phyloP scores from a whole-genome alignment of 2,888 invertebrate genomes.

The Esperia sulphurella region DNA sequence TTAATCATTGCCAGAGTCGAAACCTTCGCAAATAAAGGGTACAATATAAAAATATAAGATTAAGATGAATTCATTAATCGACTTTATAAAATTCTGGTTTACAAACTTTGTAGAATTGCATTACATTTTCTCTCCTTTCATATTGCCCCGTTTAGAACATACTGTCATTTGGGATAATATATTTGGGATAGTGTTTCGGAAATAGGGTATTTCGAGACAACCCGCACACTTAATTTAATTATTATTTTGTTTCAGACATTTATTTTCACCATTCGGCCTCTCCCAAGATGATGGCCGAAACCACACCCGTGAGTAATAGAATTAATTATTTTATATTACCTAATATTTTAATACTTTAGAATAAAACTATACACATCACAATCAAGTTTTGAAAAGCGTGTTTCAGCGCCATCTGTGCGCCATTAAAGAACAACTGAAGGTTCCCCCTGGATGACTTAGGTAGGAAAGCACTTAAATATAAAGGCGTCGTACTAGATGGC shows the following conservation, averaged over 20 bases:
- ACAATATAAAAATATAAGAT: too few relatives aligned
- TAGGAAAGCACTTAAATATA: neutral
- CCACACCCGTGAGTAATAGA: constrained; percentile 67
- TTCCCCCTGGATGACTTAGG: constrained; percentile 22
- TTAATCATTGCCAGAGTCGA: too few relatives aligned
- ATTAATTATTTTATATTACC: constrained; percentile 9
- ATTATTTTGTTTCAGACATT: constrained; percentile 55
- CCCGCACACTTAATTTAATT: neutral
- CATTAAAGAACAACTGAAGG: constrained; percentile 13
- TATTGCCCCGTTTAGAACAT: too few relatives aligned
- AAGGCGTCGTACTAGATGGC: constrained; percentile 21
- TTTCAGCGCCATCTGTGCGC: constrained; percentile 52
- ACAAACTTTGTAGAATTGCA: too few relatives aligned
- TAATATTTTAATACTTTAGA: neutral
- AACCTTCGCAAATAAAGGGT: too few relatives aligned
- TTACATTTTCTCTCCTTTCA: too few relatives aligned
- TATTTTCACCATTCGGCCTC: constrained; percentile 42
- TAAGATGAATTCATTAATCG: too few relatives aligned
- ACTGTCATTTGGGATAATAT: too few relatives aligned
- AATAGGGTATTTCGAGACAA: neutral
- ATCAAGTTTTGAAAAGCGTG: constrained; percentile 25
- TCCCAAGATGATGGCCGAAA: constrained; percentile 49
- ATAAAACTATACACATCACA: constrained; percentile 40
- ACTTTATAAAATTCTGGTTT: too few relatives aligned
- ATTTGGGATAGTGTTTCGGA: too few relatives aligned